Base-by-base conservation (phyloP, 2,797 vertebrate genomes). In the Lutjanus campechanus region DNA sequence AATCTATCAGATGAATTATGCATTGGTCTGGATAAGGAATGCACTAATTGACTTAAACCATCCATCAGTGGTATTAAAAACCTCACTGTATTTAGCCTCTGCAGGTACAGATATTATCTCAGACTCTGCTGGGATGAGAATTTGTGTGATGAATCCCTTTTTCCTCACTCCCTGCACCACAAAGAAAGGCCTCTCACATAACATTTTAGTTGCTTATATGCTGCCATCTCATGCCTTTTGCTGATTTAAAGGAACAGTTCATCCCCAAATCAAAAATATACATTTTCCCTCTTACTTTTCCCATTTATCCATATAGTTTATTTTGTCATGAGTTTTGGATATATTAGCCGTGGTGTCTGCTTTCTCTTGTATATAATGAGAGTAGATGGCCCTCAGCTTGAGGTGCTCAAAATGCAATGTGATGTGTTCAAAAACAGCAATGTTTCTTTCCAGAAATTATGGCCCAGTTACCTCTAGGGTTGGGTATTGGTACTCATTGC, bases 1-100 rank as follows among this genome's bases (percentile, higher is more conserved):
- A 87, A 90, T 94, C 90, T 93, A 92, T 92, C 94, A 87, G 80
- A 93, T 95, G 83, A 95, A 95, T 95, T 91, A 96, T 96, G 91
- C 93, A 96, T 95, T 84, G 89, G 90, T 93, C 88, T 95, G 91
- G 86, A 93, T 89, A 83, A 88, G 81, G 84, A 91, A 86, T 85
- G 88, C 82, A 85, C 89, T 94, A 91, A 87, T 92, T 88, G 88
- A 93, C 82, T 90, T 78, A 77, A 85, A 85, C 77, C 85, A 94
- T 96, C 89, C 81, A 93, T 95, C 92, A 89, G 61, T 75, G 81
- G 77, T 86, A 91, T 89, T 88, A 84, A 91, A 91, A 90, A 84
- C 82, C 77, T 77, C 63, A 50, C 82, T 59, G 85, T 85, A 91
- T 89, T 92, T 86, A 84, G 83, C 83, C 75, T 77, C 53, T 71